These are phyloP conservation scores for Dryas iulia DNA, from an alignment of 1,140 invertebrate species.

Conservation along the genomic window DNA sequence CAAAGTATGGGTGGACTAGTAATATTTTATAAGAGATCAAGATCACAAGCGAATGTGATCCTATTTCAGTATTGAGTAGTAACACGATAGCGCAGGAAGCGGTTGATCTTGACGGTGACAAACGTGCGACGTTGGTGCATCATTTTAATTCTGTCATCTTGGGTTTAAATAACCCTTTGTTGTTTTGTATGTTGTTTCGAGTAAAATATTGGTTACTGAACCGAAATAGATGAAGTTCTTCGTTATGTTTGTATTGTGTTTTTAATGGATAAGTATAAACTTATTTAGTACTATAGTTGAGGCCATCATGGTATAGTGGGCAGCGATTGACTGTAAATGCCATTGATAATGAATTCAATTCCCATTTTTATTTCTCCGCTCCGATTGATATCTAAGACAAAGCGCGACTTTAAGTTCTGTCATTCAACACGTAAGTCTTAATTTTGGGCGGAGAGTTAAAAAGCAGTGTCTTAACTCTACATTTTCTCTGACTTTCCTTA, in stretches of 20 bases:
- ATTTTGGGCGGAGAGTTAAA: too few species aligned
- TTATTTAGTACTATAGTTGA: too few species aligned
- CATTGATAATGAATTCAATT: too few species aligned
- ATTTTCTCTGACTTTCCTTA: too few species aligned
- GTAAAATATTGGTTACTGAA: neutral
- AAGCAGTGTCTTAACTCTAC: too few species aligned
- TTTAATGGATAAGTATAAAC: too few species aligned
- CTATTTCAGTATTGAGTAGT: slow-evolving; percentile 31
- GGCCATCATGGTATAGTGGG: too few species aligned
- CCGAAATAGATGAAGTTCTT: neutral
- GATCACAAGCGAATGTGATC: slow-evolving; percentile 16
- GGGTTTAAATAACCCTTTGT: slow-evolving; percentile 33
- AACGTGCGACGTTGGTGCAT: slow-evolving; percentile 25
- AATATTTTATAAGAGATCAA: slow-evolving; percentile 3
- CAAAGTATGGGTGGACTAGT: neutral
- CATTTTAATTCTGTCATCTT: slow-evolving; percentile 31
- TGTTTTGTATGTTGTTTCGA: neutral
- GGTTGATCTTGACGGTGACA: slow-evolving; percentile 36
- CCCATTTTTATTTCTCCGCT: too few species aligned
- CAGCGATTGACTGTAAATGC: too few species aligned
- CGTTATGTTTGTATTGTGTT: neutral
- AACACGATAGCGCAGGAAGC: slow-evolving; percentile 35
- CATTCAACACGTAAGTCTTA: too few species aligned
- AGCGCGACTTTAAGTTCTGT: too few species aligned
- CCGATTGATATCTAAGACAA: too few species aligned